A percentile compares a stretch with the other conserved stretches of the same genome.
phyloP scores from a whole-genome alignment of 2,113 vertebrate species.

The Polypterus senegalus region DNA sequence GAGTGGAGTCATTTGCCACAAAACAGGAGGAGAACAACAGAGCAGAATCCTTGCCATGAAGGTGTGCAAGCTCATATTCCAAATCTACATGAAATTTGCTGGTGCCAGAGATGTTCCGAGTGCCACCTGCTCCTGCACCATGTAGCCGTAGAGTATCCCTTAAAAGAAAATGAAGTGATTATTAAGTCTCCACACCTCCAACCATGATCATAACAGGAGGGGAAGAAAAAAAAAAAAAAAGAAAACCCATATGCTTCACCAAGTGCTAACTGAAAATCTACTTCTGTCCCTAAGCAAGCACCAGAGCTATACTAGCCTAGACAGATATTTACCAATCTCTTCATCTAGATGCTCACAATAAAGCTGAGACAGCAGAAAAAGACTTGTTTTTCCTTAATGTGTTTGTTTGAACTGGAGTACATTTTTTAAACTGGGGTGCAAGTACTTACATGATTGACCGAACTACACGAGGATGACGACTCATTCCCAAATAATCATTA shows the following conservation, averaged over 20 bases:
- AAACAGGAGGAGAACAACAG: slow-evolving; percentile 91
- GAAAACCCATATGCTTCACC: too few species aligned
- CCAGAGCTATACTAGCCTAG: too few species aligned
- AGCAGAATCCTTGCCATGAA: slow-evolving; percentile 85
- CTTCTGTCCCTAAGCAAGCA: too few species aligned
- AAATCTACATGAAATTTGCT: slow-evolving; percentile 93
- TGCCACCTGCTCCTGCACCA: slow-evolving; percentile 88
- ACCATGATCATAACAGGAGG: too few species aligned
- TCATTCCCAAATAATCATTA: slow-evolving; percentile 97
- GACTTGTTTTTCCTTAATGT: too few species aligned
- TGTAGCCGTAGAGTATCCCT: slow-evolving; percentile 83
- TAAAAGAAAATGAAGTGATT: background rate
- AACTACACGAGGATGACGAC: slow-evolving; percentile 77
- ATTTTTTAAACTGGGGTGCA: too few species aligned
- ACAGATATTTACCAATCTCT: too few species aligned
- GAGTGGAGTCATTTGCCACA: slow-evolving; percentile 94
- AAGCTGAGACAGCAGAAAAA: background rate
- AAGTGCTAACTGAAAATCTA: too few species aligned
- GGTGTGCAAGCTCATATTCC: slow-evolving; percentile 81
- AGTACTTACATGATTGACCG: slow-evolving; percentile 76
- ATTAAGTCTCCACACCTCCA: too few species aligned
- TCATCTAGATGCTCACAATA: too few species aligned
- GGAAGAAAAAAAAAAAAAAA: too few species aligned
- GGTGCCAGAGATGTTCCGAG: slow-evolving; percentile 91
- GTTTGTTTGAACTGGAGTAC: too few species aligned